A percentile compares a stretch with the other conserved stretches of the same genome.
These are phyloP conservation scores for Cerastoderma edule DNA, from an alignment of 2,888 invertebrate species.

Conservation along the genomic window DNA sequence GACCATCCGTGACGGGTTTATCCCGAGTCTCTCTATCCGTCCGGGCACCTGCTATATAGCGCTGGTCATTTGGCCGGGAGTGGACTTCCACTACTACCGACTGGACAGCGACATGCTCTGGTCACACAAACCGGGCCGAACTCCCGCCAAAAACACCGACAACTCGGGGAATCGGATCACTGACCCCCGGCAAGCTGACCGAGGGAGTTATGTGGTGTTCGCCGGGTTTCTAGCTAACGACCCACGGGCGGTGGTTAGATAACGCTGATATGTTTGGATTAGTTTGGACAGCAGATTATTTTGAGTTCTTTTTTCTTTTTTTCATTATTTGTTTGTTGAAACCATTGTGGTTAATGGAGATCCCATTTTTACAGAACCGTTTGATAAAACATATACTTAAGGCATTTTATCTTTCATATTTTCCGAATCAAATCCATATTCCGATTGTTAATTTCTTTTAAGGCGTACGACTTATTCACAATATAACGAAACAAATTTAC, in stretches of 20 bases:
- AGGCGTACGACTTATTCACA: too few species aligned
- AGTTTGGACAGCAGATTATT: neutral
- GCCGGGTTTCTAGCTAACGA: slow-evolving; percentile 45
- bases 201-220: slow-evolving; percentile 46
- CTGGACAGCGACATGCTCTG: slow-evolving; percentile 46
- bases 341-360: too few species aligned
- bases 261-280: neutral
- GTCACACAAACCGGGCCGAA: slow-evolving; percentile 59
- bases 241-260: slow-evolving; percentile 29
- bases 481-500: too few species aligned
- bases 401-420: too few species aligned
- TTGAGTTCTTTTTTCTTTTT: neutral
- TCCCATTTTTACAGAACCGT: too few species aligned
- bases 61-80: slow-evolving; percentile 51
- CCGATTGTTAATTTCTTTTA: too few species aligned
- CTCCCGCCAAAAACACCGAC: slow-evolving; percentile 42
- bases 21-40: slow-evolving; percentile 31
- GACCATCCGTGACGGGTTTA: slow-evolving; percentile 45
- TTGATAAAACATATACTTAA: too few species aligned
- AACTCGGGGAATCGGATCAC: slow-evolving; percentile 44
- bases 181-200: slow-evolving; percentile 45
- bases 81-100: slow-evolving; percentile 59
- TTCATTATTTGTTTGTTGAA: neutral
- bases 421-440: too few species aligned
- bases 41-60: slow-evolving; percentile 41